Conservation (phyloP, 2,113 vertebrate species). For the Erythrocercus mccallii region DNA sequence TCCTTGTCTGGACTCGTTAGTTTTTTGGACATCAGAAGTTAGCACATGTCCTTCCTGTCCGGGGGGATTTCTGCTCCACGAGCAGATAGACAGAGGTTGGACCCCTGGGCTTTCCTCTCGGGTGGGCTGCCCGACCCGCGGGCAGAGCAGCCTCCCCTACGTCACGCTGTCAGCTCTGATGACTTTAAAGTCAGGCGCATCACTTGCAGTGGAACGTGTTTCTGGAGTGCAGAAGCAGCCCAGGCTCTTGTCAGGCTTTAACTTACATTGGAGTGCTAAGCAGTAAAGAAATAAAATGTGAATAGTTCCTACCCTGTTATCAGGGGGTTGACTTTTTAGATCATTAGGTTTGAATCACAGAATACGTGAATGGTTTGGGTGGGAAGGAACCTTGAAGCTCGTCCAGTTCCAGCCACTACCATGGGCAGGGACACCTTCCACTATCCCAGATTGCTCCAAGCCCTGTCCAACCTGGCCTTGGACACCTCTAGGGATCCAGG, state of each 20-base stretch:
- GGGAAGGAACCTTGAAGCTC: not conserved
- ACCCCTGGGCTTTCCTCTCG: not conserved
- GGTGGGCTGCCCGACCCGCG: rapidly evolving
- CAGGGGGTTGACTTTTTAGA: not conserved
- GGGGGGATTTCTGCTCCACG: not conserved
- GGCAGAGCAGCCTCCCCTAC: not conserved
- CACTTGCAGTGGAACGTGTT: not conserved
- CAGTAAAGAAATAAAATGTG: not conserved
- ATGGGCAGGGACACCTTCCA: not conserved
- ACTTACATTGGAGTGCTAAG: rapidly evolving
- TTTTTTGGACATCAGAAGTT: not conserved
- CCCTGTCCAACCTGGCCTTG: rapidly evolving
- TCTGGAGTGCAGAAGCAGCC: not conserved
- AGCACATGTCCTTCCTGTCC: rapidly evolving
- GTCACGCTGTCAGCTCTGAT: not conserved
- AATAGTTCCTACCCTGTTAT: not conserved
- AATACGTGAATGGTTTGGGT: not conserved
- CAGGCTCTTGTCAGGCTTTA: not conserved
- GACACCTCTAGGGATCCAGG: not conserved
- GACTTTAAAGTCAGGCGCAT: not conserved
- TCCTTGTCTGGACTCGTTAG: not conserved
- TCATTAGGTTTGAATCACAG: not conserved
- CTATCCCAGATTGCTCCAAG: rapidly evolving
- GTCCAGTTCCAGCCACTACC: rapidly evolving
- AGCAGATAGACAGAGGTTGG: not conserved